A percentile compares a stretch with the other conserved stretches of the same genome.
phyloP scores from a whole-genome alignment of 2,888 invertebrate genomes.

The Eubasilissa splendida region DNA sequence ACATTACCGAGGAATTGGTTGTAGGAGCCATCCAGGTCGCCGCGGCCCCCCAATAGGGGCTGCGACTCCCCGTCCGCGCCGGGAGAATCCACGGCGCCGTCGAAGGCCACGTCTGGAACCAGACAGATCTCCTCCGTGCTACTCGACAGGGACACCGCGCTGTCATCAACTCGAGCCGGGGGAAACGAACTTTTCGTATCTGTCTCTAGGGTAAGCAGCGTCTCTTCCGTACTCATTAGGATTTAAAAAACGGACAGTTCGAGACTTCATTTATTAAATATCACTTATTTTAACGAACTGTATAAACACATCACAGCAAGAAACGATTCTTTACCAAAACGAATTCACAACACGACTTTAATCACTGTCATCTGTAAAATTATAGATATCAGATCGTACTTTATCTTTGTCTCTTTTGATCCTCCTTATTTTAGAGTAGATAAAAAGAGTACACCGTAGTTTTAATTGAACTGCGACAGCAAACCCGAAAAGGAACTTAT shows the following conservation, averaged over 20 bases:
- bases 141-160: constrained; percentile 75
- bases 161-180: constrained; percentile 72
- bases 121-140: constrained; percentile 81
- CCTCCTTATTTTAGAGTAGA: neutral
- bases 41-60: constrained; percentile 90
- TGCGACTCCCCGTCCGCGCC: constrained; percentile 93
- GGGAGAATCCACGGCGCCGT: constrained; percentile 87
- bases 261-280: constrained; percentile 71
- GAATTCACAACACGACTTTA: constrained; percentile 46
- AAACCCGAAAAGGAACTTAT: constrained; percentile 16
- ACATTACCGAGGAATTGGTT: constrained; percentile 90
- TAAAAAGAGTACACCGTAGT: constrained; percentile 6
- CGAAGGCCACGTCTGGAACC: constrained; percentile 88
- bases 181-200: constrained; percentile 69
- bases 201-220: constrained; percentile 77
- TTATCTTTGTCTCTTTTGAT: constrained; percentile 39
- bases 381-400: neutral
- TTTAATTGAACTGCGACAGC: constrained; percentile 1
- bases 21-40: constrained; percentile 80
- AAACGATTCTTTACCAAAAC: constrained; percentile 38
- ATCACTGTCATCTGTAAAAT: constrained; percentile 28
- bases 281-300: constrained; percentile 40
- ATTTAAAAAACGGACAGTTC: constrained; percentile 67
- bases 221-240: constrained; percentile 77
- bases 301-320: constrained; percentile 49